A percentile compares a stretch with the other conserved stretches of the same genome.
Evolutionary conservation across 23 tunicate genomes (phyloP).

Genomic region (Pegea sp.): DNA sequence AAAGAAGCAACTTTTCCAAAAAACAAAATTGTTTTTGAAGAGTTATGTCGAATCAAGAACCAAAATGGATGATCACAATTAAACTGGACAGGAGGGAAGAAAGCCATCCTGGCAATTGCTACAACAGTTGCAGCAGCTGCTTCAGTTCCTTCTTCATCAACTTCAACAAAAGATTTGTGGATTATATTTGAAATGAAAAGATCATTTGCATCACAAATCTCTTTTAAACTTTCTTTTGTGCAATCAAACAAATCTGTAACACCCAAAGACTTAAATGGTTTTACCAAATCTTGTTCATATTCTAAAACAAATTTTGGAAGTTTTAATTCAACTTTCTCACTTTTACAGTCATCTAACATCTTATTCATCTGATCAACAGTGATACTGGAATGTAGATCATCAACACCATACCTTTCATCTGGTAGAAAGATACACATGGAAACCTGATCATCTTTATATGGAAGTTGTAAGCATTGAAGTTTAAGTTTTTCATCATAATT

Average conservation of each 20-base stretch:
- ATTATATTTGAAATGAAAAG: constrained; percentile 18
- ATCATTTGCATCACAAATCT: constrained; percentile 14
- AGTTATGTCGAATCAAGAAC: constrained; percentile 46
- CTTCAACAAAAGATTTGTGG: constrained; percentile 72
- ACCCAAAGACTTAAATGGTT: constrained; percentile 17
- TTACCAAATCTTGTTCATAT: constrained; percentile 4
- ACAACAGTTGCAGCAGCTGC: constrained; percentile 87
- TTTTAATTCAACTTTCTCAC: constrained; percentile 11
- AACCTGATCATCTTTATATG: constrained; percentile 30
- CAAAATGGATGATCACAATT: constrained; percentile 73
- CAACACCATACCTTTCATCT: constrained; percentile 16
- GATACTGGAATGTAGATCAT: constrained; percentile 8
- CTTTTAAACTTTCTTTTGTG: constrained; percentile 11
- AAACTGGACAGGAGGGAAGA: constrained; percentile 12
- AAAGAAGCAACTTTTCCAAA: constrained; percentile 24
- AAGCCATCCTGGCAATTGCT: too few species aligned
- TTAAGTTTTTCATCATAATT: constrained; percentile 10
- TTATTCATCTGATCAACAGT: constrained; percentile 6
- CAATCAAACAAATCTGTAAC: constrained; percentile 16
- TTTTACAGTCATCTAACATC: not conserved
- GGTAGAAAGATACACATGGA: constrained; percentile 56
- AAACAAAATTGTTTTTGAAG: constrained; percentile 28
- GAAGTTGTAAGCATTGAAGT: constrained; percentile 27
- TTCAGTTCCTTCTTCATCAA: constrained; percentile 81
- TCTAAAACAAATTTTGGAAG: constrained; percentile 54